These are phyloP conservation scores for Anagyrus pseudococci DNA, from an alignment of 2,888 invertebrate species.

Conservation along the genomic window DNA sequence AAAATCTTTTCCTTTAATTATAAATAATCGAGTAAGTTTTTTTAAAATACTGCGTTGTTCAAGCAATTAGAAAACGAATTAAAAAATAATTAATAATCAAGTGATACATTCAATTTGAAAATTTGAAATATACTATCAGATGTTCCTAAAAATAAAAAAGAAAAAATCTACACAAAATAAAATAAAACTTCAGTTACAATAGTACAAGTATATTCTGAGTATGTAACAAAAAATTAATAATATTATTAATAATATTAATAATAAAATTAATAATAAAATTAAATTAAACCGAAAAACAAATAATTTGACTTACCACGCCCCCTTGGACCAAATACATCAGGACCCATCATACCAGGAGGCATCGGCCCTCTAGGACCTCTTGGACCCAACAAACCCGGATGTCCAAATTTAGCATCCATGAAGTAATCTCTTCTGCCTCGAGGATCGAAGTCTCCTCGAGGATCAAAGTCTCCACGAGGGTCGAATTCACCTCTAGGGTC, in stretches of 20 bases:
- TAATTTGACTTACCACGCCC: slow-evolving; percentile 49
- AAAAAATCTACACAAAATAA: too few relatives aligned
- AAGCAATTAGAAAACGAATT: background rate
- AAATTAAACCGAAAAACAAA: slow-evolving; percentile 5
- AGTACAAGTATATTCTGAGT: too few relatives aligned
- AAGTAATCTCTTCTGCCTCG: slow-evolving; percentile 55
- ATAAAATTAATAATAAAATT: background rate
- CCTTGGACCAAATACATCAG: slow-evolving; percentile 58
- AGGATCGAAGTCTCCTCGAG: slow-evolving; percentile 27
- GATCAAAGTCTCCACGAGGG: slow-evolving; percentile 52
- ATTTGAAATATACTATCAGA: too few relatives aligned
- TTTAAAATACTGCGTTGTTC: background rate
- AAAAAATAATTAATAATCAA: background rate
- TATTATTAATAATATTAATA: too few relatives aligned
- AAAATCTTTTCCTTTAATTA: slow-evolving; percentile 3
- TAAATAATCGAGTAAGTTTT: background rate
- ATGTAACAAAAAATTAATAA: too few relatives aligned
- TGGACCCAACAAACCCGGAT: slow-evolving; percentile 57
- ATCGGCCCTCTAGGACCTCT: slow-evolving; percentile 46
- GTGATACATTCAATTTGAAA: background rate
- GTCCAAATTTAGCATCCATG: slow-evolving; percentile 47
- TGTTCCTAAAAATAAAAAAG: too few relatives aligned
- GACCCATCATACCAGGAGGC: slow-evolving; percentile 56
- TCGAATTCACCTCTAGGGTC: slow-evolving; percentile 54
- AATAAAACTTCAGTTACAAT: too few relatives aligned